phyloP scores from a whole-genome alignment of 2,113 vertebrate species.

The Tiliqua scincoides region DNA sequence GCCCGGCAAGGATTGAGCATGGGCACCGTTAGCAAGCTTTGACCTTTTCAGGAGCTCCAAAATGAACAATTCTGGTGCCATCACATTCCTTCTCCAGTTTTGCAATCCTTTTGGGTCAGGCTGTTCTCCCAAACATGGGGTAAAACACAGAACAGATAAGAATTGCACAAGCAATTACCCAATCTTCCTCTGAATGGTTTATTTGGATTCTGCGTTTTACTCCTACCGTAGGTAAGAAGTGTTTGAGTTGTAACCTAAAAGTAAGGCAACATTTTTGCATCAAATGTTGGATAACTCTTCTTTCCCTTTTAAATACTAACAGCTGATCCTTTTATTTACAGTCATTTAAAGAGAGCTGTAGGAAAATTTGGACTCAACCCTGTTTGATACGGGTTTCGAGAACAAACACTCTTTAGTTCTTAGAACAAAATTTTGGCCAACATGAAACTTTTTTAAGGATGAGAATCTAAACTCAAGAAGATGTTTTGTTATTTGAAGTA shows the following conservation, averaged over 20 bases:
- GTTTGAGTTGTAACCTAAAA: not conserved
- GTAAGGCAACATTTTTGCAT: not conserved
- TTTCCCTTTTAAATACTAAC: conserved; percentile 22
- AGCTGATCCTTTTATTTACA: not conserved
- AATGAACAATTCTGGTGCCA: not conserved
- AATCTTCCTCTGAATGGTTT: fast-evolving
- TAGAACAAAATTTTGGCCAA: conserved; percentile 33
- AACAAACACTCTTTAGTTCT: conserved; percentile 7
- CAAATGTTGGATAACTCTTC: not conserved
- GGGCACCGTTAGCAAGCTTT: too few relatives aligned
- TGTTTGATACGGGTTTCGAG: conserved; percentile 16
- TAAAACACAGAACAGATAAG: conserved; percentile 41
- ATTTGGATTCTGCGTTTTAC: not conserved
- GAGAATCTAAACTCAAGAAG: not conserved
- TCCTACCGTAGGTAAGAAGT: not conserved
- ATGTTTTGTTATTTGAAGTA: not conserved
- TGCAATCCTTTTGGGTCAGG: not conserved
- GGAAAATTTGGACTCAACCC: conserved; percentile 9
- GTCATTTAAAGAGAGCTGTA: conserved; percentile 1
- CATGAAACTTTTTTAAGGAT: not conserved
- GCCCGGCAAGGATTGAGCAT: not conserved
- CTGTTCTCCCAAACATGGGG: not conserved
- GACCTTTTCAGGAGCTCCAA: not conserved
- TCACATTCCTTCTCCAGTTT: conserved; percentile 42
- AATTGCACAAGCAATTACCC: not conserved